phyloP scores from a whole-genome alignment of 2,113 vertebrate genomes.

The Toxotes chatareus region DNA sequence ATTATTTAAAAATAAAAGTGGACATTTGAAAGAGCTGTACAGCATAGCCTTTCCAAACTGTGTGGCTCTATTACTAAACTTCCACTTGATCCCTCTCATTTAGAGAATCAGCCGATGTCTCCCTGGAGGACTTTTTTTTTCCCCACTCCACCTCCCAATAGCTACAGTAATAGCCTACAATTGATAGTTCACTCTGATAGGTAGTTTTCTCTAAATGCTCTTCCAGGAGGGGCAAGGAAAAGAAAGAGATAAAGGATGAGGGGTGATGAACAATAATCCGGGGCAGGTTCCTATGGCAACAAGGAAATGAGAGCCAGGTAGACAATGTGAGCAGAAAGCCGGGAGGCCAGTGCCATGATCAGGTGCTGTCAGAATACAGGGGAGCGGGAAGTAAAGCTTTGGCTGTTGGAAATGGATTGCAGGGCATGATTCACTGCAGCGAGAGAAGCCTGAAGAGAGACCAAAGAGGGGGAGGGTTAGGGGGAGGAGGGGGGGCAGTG shows the following conservation, averaged over 20 bases:
- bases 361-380: constrained; percentile 57
- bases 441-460: constrained; percentile 50
- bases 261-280: constrained; percentile 61
- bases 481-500: constrained; percentile 73
- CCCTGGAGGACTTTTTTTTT: constrained; percentile 57
- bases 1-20: constrained; percentile 1
- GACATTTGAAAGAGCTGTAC: not conserved
- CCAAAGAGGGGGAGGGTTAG: constrained; percentile 2
- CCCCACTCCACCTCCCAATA: constrained; percentile 22
- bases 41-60: constrained; percentile 17
- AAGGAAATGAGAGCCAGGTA: constrained; percentile 64
- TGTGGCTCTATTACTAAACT: constrained; percentile 45
- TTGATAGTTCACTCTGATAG: constrained; percentile 52
- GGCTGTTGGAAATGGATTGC: constrained; percentile 73
- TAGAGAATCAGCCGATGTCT: constrained; percentile 34
- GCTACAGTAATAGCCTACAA: constrained; percentile 51
- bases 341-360: constrained; percentile 55
- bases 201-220: constrained; percentile 65
- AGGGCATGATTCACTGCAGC: constrained; percentile 72
- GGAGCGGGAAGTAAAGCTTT: constrained; percentile 58
- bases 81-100: constrained; percentile 43
- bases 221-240: constrained; percentile 36
- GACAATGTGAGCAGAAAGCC: constrained; percentile 63
- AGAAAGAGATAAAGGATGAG: constrained; percentile 54
- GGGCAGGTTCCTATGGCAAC: constrained; percentile 72